A percentile compares a stretch with the other conserved stretches of the same genome.
Evolutionary conservation across 2,797 vertebrate species (phyloP).

Genomic region (Pogonophryne albipinna): DNA sequence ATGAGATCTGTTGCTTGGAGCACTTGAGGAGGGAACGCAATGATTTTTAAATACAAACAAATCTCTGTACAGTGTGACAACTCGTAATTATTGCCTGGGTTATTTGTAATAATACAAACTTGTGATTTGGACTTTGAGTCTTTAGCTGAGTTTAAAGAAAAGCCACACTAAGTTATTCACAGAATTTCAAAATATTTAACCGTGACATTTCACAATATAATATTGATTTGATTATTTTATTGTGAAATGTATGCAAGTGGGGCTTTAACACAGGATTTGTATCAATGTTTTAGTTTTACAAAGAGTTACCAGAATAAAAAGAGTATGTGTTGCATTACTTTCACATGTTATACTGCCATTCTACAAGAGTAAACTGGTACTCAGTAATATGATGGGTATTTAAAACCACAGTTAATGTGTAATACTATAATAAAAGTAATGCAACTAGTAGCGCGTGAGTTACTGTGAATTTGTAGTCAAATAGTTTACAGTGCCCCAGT

Average conservation of each 20-base stretch:
- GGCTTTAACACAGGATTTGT: no score
- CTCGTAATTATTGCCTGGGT: slow-evolving; percentile 12
- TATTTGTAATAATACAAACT: slow-evolving; percentile 37
- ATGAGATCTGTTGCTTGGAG: slow-evolving; percentile 35
- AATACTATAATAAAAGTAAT: not conserved
- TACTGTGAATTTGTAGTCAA: not conserved
- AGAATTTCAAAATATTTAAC: not conserved
- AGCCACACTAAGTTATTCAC: not conserved
- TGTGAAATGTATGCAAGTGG: not conserved
- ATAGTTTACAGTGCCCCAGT: slow-evolving; percentile 1
- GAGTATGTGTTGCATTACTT: not conserved
- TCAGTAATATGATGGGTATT: not conserved
- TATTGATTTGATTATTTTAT: not conserved
- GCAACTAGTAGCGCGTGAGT: not conserved
- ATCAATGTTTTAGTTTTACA: no score
- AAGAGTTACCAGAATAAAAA: no score
- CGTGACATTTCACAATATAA: not conserved
- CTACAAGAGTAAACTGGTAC: not conserved
- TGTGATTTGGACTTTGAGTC: slow-evolving; percentile 13
- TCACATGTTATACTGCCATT: not conserved
- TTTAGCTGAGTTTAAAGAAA: slow-evolving; percentile 17
- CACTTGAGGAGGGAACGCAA: slow-evolving; percentile 21
- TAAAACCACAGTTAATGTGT: not conserved
- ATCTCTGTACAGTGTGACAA: slow-evolving; percentile 5
- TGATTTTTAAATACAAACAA: slow-evolving; percentile 24